Evolutionary conservation across 2,888 invertebrate species (phyloP).

Genomic region (Sphecodes monilicornis): DNA sequence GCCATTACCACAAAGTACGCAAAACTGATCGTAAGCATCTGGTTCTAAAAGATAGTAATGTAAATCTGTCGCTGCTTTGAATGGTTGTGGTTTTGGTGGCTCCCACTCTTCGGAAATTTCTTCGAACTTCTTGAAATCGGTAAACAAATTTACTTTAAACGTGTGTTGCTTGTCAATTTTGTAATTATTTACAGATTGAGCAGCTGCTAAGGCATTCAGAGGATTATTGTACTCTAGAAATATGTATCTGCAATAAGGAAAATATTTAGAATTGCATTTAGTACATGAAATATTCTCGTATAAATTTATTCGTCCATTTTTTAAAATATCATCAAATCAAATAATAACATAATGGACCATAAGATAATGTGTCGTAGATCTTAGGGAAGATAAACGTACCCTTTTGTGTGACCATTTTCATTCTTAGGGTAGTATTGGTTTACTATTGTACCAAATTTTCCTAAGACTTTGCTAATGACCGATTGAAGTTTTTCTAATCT

Average conservation of each 20-base stretch:
- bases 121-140: constrained; percentile 97
- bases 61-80: constrained; percentile 96
- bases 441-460: constrained; percentile 94
- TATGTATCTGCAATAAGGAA: constrained; percentile 87
- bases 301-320: background rate
- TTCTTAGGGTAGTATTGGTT: constrained; percentile 95
- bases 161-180: constrained; percentile 98
- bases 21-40: constrained; percentile 98
- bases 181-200: constrained; percentile 94
- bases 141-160: constrained; percentile 96
- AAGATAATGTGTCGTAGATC: background rate
- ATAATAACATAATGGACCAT: background rate
- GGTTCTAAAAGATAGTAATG: constrained; percentile 97
- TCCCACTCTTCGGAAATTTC: constrained; percentile 97
- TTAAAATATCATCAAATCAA: background rate
- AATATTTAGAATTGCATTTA: background rate
- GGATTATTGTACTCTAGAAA: constrained; percentile 96
- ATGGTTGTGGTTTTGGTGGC: constrained; percentile 94
- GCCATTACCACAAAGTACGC: constrained; percentile 94
- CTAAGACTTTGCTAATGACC: constrained; percentile 96
- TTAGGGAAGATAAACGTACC: constrained; percentile 83
- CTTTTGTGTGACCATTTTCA: constrained; percentile 94
- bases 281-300: background rate
- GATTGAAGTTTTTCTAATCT: constrained; percentile 96
- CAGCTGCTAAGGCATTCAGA: constrained; percentile 94